Conservation (phyloP, 1,140 invertebrate species). For the Aphelenchoides besseyi region DNA sequence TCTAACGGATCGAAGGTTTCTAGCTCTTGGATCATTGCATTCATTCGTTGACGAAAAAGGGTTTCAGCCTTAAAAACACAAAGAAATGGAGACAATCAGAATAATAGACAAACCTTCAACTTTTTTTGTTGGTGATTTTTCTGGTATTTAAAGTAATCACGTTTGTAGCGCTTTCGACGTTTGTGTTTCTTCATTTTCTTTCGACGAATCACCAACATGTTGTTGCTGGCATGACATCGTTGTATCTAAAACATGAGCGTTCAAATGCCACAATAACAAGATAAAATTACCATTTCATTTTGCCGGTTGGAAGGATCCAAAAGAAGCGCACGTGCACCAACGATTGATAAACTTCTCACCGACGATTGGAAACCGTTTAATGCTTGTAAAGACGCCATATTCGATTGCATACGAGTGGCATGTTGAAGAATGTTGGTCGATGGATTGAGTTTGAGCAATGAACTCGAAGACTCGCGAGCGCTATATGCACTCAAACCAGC, state of each 20-base stretch:
- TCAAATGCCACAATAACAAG: neutral
- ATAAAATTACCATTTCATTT: neutral
- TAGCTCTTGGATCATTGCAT: constrained; percentile 47
- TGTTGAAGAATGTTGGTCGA: neutral
- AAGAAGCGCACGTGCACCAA: neutral
- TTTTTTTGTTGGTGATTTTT: constrained; percentile 56
- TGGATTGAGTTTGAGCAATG: neutral
- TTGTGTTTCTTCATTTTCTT: constrained; percentile 62
- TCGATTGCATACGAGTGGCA: neutral
- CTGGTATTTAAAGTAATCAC: constrained; percentile 57
- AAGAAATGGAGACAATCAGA: constrained; percentile 14
- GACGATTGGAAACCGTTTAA: neutral
- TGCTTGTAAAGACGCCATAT: neutral
- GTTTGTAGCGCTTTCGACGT: constrained; percentile 52
- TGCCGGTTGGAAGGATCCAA: neutral
- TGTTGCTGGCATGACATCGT: neutral
- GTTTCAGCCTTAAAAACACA: constrained; percentile 50
- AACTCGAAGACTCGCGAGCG: neutral
- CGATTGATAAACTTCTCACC: neutral
- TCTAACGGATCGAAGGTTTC: constrained; percentile 52
- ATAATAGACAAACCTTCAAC: constrained; percentile 37
- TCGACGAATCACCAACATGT: constrained; percentile 48
- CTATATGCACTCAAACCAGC: too few relatives aligned
- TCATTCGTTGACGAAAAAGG: constrained; percentile 53
- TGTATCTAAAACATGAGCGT: neutral